Conservation (phyloP, 2,113 vertebrate species). For the Lophura nycthemera region DNA sequence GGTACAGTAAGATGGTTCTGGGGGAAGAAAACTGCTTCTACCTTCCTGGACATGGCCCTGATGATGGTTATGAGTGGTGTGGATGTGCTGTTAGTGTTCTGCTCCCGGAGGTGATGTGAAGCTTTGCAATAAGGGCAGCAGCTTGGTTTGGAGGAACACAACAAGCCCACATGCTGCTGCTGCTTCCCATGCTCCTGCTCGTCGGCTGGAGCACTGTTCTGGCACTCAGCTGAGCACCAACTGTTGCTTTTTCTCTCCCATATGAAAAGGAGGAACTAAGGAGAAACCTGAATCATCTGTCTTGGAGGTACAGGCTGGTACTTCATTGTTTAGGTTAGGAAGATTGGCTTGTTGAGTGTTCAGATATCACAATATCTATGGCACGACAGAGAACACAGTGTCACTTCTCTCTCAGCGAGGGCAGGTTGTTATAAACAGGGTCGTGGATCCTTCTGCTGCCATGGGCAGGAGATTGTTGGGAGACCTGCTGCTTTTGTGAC, state of each 20-base stretch:
- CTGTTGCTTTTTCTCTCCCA: rapidly evolving
- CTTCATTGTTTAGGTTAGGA: not conserved
- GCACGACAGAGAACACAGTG: not conserved
- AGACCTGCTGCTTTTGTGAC: not conserved
- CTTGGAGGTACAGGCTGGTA: not conserved
- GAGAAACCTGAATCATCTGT: not conserved
- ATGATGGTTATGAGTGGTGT: not conserved
- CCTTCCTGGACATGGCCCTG: not conserved
- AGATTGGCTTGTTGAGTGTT: rapidly evolving
- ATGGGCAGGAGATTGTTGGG: not conserved
- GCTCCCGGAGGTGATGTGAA: not conserved
- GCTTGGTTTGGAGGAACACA: rapidly evolving
- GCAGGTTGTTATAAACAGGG: not conserved
- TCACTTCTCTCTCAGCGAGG: not conserved
- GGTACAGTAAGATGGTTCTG: not conserved
- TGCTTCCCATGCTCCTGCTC: not conserved
- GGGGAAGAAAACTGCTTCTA: not conserved
- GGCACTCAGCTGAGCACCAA: not conserved
- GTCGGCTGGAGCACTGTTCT: not conserved
- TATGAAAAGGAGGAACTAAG: not conserved
- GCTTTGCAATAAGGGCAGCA: not conserved
- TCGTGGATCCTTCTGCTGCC: not conserved
- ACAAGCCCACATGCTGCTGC: not conserved
- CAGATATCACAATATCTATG: not conserved
- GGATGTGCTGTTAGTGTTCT: not conserved